Conservation (phyloP, 2,113 vertebrate genomes). For the Cricetomys ansorgei region DNA sequence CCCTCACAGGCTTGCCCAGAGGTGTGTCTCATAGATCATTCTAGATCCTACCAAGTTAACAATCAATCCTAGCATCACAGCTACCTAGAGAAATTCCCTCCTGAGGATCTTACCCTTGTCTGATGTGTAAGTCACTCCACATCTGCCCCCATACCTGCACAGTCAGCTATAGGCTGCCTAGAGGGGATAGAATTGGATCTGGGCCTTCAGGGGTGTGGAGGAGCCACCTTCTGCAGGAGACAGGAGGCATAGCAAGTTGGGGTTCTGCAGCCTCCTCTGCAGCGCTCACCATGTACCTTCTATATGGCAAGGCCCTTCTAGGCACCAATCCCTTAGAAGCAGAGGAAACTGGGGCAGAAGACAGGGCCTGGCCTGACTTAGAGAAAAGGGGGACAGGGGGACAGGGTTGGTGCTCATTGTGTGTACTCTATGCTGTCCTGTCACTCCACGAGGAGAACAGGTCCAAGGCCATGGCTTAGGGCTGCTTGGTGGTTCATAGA, state of each 20-base stretch:
- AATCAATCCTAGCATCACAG: not conserved
- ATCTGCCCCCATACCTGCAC: not conserved
- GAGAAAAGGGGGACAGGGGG: not conserved
- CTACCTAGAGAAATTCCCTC: not conserved
- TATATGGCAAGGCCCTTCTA: not conserved
- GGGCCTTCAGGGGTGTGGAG: not conserved
- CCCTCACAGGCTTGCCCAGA: not conserved
- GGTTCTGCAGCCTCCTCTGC: not conserved
- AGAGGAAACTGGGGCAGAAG: not conserved
- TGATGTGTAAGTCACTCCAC: not conserved
- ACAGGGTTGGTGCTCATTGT: not conserved
- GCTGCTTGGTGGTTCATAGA: not conserved
- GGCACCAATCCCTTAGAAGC: not conserved
- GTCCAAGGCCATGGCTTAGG: not conserved
- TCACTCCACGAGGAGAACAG: not conserved
- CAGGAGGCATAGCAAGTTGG: too few species aligned
- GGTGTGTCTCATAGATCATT: not conserved
- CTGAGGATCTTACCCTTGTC: too few species aligned
- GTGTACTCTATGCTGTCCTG: not conserved
- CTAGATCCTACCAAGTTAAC: not conserved
- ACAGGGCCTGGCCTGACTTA: not conserved
- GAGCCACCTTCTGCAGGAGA: not conserved
- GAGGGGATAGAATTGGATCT: not conserved
- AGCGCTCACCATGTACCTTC: not conserved
- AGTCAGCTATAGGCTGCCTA: not conserved